Evolutionary conservation across 2,888 invertebrate species (phyloP).

Genomic region (Chirona hameri): DNA sequence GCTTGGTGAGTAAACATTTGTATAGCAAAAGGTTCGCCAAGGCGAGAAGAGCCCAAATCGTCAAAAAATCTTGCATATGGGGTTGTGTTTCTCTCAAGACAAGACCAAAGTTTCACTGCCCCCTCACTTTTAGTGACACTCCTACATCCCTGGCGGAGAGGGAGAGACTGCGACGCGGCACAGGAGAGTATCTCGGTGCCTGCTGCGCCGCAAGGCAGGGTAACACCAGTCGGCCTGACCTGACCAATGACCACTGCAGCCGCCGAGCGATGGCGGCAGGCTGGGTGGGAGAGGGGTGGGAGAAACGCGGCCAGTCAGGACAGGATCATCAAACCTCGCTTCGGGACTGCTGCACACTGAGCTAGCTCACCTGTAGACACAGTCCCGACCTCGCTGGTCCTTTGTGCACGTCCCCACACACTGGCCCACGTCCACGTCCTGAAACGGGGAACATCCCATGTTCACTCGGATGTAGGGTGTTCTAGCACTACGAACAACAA

Average conservation of each 20-base stretch:
- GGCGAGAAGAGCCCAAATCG: not conserved
- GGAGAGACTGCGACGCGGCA: not conserved
- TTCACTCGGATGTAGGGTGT: not conserved
- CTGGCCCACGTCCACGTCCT: slow-evolving; percentile 36
- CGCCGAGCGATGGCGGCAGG: not conserved
- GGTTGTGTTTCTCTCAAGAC: too few relatives aligned
- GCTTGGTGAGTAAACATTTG: too few relatives aligned
- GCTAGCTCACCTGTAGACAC: not conserved
- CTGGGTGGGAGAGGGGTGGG: not conserved
- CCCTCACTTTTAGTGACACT: not conserved
- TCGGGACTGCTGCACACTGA: not conserved
- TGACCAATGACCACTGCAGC: not conserved
- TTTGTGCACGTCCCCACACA: slow-evolving; percentile 35
- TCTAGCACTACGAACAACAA: not conserved
- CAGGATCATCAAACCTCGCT: too few relatives aligned
- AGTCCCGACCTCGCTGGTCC: not conserved
- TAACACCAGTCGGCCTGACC: not conserved
- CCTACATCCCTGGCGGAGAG: not conserved
- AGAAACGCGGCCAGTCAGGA: too few relatives aligned
- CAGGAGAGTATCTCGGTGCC: not conserved
- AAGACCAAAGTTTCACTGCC: too few relatives aligned
- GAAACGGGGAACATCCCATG: not conserved
- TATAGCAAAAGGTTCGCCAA: not conserved
- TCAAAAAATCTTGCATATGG: too few relatives aligned
- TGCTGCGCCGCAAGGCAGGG: not conserved